Evolutionary conservation across 1,140 invertebrate genomes (phyloP), one percentile per base, ranked within the genome.

Genomic region (Archivesica marissinica): DNA sequence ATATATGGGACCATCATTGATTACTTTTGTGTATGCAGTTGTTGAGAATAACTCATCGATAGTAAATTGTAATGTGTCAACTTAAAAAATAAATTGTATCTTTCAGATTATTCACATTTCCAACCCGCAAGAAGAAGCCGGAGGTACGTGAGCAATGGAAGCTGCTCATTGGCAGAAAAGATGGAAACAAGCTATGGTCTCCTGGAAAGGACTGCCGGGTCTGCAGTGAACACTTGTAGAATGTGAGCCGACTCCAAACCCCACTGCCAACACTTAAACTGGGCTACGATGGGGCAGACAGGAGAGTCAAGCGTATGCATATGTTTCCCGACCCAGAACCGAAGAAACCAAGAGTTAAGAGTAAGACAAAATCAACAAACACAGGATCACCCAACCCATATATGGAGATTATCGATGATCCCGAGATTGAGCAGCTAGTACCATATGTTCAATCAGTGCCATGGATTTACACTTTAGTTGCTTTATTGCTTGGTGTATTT

Each of bases 91-190:
- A 15, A 33, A 17, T 56, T 64, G 6, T 81, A 7, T 66, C 4
- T 72, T 81, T 54, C 64, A 72, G 78, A 56, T 30, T 81, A 30
- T 81, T 38, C 35, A 38, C 78, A 23, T 81, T 81, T 54, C 78
- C 78, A 68, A 56, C 74, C 2, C 68, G n/a, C n/a, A 35, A 23
- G 11, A 81, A 38, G 17, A 2, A 44, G 1, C 61, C 47, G 35
- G 64, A 6, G 3, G 23, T 0, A 13, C 70, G 78, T 70, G 47
- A 68, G 28, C 50, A 70, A 28, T 81, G 61, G 78, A 81, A 81
- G 78, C 61, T 70, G 38, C 30, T 81, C 0, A 28, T 81, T 35
- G 47, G 64, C 2, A 28, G 78, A 2, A 23, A 7, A 35, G 33
- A 33, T 50, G 64, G 78, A n/a, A 56, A 25, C 3, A 81, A 81